Evolutionary conservation across 2,113 vertebrate species (phyloP).

Genomic region (Archilochus colubris): DNA sequence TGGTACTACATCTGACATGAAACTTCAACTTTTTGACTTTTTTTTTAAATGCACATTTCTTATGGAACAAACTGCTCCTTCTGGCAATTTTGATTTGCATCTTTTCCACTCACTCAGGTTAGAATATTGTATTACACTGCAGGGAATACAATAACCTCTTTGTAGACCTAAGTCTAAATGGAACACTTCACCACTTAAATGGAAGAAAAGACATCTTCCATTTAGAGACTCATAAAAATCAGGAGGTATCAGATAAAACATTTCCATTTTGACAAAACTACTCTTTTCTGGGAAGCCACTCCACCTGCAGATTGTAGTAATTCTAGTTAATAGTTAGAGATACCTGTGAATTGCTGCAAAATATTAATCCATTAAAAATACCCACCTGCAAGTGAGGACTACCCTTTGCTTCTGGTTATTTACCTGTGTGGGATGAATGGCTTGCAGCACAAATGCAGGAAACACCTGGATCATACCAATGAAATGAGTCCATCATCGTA

Average conservation of each 20-base stretch:
- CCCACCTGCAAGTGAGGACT: background rate
- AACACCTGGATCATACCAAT: background rate
- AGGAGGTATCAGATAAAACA: background rate
- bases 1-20: background rate
- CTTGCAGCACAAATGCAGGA: background rate
- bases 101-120: background rate
- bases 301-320: background rate
- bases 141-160: background rate
- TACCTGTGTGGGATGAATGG: background rate
- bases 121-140: background rate
- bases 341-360: background rate
- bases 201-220: background rate
- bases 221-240: background rate
- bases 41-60: background rate
- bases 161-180: background rate
- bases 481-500: background rate
- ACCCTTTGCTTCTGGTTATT: background rate
- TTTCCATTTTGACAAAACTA: background rate
- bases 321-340: background rate
- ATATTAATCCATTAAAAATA: background rate
- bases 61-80: background rate
- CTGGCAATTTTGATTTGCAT: background rate
- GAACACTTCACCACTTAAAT: background rate
- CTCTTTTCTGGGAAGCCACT: background rate
- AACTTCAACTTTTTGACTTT: background rate